These are phyloP conservation scores for Eurosta solidaginis DNA, from an alignment of 1,140 invertebrate genomes.

Conservation along the genomic window DNA sequence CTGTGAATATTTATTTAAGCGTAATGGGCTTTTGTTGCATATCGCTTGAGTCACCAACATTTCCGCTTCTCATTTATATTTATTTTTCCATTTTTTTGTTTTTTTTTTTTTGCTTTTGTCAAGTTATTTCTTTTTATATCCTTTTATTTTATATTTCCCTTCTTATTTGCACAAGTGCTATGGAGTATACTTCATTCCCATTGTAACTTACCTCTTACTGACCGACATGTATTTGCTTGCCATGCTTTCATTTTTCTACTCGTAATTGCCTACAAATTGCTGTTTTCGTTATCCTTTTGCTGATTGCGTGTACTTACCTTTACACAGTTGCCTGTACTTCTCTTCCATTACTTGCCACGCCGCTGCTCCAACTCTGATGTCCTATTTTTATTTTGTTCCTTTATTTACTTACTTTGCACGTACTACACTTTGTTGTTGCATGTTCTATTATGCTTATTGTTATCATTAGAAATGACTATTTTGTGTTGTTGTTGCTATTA, in stretches of 20 bases:
- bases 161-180: background rate
- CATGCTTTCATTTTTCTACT: too few relatives aligned
- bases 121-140: conserved; percentile 20
- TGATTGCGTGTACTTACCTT: too few relatives aligned
- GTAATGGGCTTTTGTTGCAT: conserved; percentile 4
- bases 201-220: too few relatives aligned
- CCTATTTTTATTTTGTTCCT: background rate
- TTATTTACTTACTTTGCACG: background rate
- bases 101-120: background rate
- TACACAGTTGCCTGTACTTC: too few relatives aligned
- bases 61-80: conserved; percentile 25
- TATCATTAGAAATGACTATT: conserved; percentile 2
- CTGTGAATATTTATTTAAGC: background rate
- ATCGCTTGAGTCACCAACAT: background rate
- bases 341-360: background rate
- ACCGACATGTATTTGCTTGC: too few relatives aligned
- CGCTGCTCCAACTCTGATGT: background rate
- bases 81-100: background rate
- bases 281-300: too few relatives aligned
- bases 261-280: too few relatives aligned
- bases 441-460: background rate
- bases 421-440: background rate
- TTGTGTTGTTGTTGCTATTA: background rate
- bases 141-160: background rate
- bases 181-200: too few relatives aligned